Conservation (phyloP, 2,797 vertebrate species). For the Falco peregrinus region DNA sequence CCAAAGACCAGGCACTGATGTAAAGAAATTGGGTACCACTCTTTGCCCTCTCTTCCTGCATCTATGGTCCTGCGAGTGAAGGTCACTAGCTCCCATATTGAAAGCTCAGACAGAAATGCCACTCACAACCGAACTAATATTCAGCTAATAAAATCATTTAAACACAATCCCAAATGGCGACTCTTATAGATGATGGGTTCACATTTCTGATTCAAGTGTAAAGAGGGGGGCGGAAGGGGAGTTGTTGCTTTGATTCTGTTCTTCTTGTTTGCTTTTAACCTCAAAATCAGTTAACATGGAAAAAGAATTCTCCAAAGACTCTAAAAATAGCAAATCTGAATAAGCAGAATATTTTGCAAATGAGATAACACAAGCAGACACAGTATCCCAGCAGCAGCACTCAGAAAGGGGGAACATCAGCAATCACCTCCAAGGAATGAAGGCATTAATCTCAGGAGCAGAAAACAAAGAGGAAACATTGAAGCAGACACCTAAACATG, state of each 20-base stretch:
- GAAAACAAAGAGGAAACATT: slow-evolving; percentile 12
- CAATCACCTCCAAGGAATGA: neutral
- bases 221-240: neutral
- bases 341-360: slow-evolving; percentile 27
- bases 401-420: neutral
- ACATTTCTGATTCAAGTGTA: neutral
- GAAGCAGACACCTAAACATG: slow-evolving; percentile 42
- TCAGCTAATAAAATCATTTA: neutral
- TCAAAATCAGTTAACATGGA: neutral
- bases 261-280: neutral
- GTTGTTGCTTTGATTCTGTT: neutral
- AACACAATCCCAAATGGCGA: neutral
- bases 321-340: slow-evolving; percentile 33
- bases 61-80: neutral
- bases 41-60: neutral
- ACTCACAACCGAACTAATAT: neutral
- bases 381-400: neutral
- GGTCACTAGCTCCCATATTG: neutral
- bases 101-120: neutral
- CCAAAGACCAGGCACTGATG: neutral
- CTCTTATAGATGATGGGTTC: neutral
- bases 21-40: neutral
- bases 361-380: neutral
- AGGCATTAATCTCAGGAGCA: slow-evolving; percentile 19
- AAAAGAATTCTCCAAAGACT: neutral